phyloP scores from a whole-genome alignment of 2,113 vertebrate genomes.

The Calyptommatus sinebrachiatus region DNA sequence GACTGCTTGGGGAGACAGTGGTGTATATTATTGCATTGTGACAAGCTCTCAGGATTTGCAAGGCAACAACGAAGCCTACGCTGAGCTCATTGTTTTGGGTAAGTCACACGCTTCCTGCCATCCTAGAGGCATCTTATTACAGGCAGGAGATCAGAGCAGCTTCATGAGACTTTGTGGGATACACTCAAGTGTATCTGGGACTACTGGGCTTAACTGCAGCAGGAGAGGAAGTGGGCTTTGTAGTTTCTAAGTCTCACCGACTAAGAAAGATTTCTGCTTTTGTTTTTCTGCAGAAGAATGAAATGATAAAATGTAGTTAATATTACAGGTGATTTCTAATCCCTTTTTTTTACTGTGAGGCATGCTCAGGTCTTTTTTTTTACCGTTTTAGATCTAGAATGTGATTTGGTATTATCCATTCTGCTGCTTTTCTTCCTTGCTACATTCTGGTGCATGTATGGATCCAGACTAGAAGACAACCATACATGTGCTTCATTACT shows the following conservation, averaged over 20 bases:
- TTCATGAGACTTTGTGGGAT: neutral
- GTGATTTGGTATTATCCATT: neutral
- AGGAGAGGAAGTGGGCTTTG: neutral
- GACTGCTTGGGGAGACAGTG: slow-evolving; percentile 89
- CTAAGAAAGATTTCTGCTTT: neutral
- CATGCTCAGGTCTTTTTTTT: neutral
- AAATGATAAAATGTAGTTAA: neutral
- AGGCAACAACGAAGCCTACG: slow-evolving; percentile 82
- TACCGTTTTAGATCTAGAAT: neutral
- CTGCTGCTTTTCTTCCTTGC: neutral
- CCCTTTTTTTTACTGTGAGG: neutral
- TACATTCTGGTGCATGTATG: neutral
- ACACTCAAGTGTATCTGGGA: neutral
- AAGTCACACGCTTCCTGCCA: slow-evolving; percentile 41
- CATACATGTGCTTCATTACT: neutral
- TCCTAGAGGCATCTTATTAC: too few species aligned
- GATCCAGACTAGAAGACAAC: neutral
- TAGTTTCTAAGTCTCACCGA: neutral
- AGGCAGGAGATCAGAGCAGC: neutral
- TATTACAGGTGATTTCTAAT: neutral
- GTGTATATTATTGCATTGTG: slow-evolving; percentile 83
- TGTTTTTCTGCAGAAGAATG: neutral
- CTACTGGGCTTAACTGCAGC: too few species aligned
- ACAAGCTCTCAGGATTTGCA: slow-evolving; percentile 76
- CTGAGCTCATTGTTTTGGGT: slow-evolving; percentile 87